A percentile compares a stretch with the other conserved stretches of the same genome.
Conservation (phyloP, 2,113 vertebrate genomes). For the Brevimyrus niger region DNA sequence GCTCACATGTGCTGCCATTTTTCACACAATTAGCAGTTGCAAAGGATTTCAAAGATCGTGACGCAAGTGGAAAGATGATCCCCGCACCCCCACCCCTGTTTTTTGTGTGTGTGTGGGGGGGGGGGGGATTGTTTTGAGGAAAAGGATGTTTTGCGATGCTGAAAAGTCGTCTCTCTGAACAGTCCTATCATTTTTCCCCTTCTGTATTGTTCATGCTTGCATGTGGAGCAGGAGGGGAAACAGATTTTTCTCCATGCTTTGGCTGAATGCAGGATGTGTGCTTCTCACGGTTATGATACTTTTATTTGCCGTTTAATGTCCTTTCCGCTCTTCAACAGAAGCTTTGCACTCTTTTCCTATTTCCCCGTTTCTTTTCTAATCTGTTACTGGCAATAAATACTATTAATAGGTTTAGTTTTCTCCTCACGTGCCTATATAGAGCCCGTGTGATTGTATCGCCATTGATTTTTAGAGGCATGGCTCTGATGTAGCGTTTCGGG, state of each 20-base stretch:
- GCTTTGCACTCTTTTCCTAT: neutral
- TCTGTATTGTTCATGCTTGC: neutral
- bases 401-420: neutral
- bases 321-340: neutral
- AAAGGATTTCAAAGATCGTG: neutral
- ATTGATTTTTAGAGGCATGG: neutral
- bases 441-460: neutral
- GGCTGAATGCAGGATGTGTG: neutral
- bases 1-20: neutral
- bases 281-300: neutral
- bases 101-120: neutral
- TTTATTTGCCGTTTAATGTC: neutral
- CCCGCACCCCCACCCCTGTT: neutral
- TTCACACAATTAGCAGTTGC: neutral
- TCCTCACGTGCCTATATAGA: neutral
- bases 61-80: neutral
- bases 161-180: neutral
- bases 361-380: neutral
- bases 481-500: neutral
- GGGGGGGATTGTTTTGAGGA: conserved; percentile 1
- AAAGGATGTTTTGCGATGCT: conserved; percentile 7
- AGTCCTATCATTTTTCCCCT: neutral
- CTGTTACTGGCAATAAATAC: neutral
- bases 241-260: neutral
- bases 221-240: neutral